A percentile compares a stretch with the other conserved stretches of the same genome.
Conservation (phyloP, 2,113 vertebrate genomes). For the Antidorcas marsupialis region DNA sequence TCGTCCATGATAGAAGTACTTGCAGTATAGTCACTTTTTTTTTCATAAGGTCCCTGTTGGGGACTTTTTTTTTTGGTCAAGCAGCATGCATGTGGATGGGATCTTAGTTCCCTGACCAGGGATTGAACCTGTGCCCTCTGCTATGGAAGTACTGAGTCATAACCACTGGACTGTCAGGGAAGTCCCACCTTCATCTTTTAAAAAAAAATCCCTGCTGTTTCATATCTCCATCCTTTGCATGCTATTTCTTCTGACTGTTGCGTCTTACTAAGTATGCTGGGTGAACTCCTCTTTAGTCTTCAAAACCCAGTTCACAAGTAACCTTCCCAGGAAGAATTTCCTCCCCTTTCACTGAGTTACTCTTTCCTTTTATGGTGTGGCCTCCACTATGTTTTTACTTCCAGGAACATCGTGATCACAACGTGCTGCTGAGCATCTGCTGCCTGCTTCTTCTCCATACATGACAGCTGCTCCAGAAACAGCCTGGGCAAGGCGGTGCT, state of each 20-base stretch:
- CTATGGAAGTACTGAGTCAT: neutral
- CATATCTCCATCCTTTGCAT: too few relatives aligned
- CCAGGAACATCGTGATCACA: too few relatives aligned
- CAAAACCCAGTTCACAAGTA: neutral
- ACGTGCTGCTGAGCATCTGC: neutral
- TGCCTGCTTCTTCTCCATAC: neutral
- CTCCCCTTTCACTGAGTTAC: neutral
- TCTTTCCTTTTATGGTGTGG: neutral
- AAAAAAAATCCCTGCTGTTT: neutral
- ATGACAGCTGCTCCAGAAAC: accelerated
- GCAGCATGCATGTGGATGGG: neutral
- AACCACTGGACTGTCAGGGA: neutral
- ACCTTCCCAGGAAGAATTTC: neutral
- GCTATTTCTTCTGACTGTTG: neutral
- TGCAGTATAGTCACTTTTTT: neutral
- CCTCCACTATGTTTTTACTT: neutral
- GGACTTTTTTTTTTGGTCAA: neutral
- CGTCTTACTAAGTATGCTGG: neutral
- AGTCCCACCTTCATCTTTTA: neutral
- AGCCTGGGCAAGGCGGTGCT: neutral
- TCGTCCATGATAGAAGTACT: neutral
- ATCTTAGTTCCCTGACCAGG: neutral
- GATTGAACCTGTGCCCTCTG: neutral
- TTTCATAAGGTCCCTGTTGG: neutral
- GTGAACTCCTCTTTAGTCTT: neutral